These are phyloP conservation scores for Drosophila kohkoa DNA, from an alignment of 1,140 invertebrate species.

Conservation along the genomic window DNA sequence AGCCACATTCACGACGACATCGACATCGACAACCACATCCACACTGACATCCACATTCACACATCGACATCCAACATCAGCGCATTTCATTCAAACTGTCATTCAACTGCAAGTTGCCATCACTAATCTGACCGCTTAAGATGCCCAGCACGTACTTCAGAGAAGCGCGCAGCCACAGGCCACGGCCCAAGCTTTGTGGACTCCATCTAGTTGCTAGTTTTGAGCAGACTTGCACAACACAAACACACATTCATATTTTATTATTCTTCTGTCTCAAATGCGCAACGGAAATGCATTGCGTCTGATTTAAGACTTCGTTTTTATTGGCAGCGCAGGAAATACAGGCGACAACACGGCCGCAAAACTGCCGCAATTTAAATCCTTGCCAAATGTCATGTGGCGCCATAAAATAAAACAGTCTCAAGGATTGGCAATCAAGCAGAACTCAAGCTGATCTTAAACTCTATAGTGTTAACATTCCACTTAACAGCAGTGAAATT, in stretches of 20 bases:
- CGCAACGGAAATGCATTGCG: slow-evolving; percentile 61
- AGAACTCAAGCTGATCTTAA: not conserved
- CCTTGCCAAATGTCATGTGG: slow-evolving; percentile 58
- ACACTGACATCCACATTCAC: slow-evolving; percentile 21
- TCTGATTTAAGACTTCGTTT: slow-evolving; percentile 49
- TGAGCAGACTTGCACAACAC: slow-evolving; percentile 41
- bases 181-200: not conserved
- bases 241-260: slow-evolving; percentile 4
- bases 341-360: slow-evolving; percentile 55
- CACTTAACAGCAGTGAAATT: too few relatives aligned
- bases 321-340: slow-evolving; percentile 70
- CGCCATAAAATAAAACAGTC: not conserved
- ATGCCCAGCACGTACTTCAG: slow-evolving; percentile 65
- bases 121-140: slow-evolving; percentile 53
- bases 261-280: slow-evolving; percentile 18
- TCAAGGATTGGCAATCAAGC: not conserved
- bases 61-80: slow-evolving; percentile 9
- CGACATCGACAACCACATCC: slow-evolving; percentile 12
- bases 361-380: slow-evolving; percentile 54
- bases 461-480: too few relatives aligned
- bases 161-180: not conserved
- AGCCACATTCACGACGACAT: slow-evolving; percentile 43
- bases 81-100: slow-evolving; percentile 33
- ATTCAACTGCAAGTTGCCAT: slow-evolving; percentile 37
- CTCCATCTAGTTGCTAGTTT: slow-evolving; percentile 32